phyloP scores from a whole-genome alignment of 1,140 invertebrate species.

The Carcinoscorpius rotundicauda region DNA sequence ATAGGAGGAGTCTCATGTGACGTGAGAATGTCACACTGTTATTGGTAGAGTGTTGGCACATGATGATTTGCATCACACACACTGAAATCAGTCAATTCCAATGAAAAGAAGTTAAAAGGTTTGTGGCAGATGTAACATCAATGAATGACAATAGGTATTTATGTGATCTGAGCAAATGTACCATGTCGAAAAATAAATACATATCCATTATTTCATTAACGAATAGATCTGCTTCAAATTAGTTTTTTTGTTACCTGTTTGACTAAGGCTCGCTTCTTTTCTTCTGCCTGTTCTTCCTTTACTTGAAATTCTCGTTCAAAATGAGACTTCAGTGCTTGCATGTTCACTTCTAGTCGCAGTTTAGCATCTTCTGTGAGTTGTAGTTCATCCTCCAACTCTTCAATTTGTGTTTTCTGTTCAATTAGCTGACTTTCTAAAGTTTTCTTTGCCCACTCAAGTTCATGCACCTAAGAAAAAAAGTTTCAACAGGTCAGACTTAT shows the following conservation, averaged over 20 bases:
- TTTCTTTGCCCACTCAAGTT: slow-evolving; percentile 91
- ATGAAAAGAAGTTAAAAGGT: too few relatives aligned
- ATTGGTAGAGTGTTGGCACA: too few relatives aligned
- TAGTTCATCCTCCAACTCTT: slow-evolving; percentile 95
- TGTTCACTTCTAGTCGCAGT: slow-evolving; percentile 90
- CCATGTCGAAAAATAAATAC: too few relatives aligned
- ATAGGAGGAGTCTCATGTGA: too few relatives aligned
- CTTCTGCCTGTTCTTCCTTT: slow-evolving; percentile 92
- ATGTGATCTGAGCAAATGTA: too few relatives aligned
- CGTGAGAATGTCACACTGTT: too few relatives aligned
- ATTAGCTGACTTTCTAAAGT: slow-evolving; percentile 80
- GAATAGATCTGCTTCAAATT: too few relatives aligned
- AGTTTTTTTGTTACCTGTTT: slow-evolving; percentile 50
- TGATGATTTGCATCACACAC: too few relatives aligned
- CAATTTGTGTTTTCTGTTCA: slow-evolving; percentile 86
- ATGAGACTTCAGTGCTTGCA: slow-evolving; percentile 89
- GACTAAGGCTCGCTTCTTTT: slow-evolving; percentile 78
- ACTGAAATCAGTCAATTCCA: too few relatives aligned
- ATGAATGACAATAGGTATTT: too few relatives aligned
- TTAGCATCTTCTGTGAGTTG: slow-evolving; percentile 96
- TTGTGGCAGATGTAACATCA: too few relatives aligned
- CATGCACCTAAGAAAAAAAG: slow-evolving; percentile 51
- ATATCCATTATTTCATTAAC: too few relatives aligned
- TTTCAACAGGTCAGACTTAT: not conserved
- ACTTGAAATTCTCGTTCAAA: slow-evolving; percentile 82